Conservation (phyloP, 2,797 vertebrate genomes). For the Heterohyrax brucei region DNA sequence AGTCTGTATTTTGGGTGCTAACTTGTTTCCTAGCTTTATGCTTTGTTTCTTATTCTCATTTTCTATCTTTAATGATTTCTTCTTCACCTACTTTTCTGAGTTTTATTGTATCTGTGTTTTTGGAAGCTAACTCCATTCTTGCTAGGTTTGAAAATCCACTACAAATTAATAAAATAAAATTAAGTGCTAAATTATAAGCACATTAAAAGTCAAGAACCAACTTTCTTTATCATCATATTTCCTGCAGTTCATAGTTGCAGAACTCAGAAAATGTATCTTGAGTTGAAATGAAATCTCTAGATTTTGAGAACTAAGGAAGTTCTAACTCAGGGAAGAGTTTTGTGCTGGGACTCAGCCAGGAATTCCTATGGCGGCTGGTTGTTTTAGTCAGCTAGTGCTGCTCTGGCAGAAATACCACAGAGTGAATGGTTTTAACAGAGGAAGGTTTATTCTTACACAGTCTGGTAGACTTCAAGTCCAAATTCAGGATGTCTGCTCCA, state of each 20-base stretch:
- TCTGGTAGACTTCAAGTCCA: too few species aligned
- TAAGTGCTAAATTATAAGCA: background rate
- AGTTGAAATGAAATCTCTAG: background rate
- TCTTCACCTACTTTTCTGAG: constrained; percentile 10
- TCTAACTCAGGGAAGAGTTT: background rate
- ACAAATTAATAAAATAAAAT: constrained; percentile 47
- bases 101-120: constrained; percentile 32
- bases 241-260: background rate
- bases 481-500: too few species aligned
- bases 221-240: constrained; percentile 13
- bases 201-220: background rate
- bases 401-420: too few species aligned
- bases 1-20: background rate
- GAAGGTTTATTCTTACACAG: too few species aligned
- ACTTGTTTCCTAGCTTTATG: background rate
- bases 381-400: too few species aligned
- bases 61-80: background rate
- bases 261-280: background rate
- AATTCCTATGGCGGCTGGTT: background rate
- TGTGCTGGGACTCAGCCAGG: background rate
- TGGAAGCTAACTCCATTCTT: background rate
- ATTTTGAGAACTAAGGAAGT: constrained; percentile 34
- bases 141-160: background rate
- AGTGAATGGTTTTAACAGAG: too few species aligned
- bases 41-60: constrained; percentile 45